phyloP scores from a whole-genome alignment of 1,140 invertebrate genomes.

The Hydropsyche tenuis region DNA sequence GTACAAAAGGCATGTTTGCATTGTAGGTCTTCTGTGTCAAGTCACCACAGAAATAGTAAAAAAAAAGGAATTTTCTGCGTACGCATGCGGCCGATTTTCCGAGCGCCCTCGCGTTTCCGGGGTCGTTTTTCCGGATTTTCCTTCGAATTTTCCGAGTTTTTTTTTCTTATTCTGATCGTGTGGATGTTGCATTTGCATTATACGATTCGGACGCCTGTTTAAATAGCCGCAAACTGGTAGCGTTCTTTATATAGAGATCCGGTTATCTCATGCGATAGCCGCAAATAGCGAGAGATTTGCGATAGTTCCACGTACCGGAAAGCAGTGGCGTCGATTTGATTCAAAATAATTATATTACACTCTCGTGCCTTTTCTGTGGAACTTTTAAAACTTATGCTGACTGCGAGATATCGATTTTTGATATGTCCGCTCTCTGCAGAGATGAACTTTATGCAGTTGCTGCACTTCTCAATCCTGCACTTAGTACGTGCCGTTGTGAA shows the following conservation, averaged over 20 bases:
- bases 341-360: background rate
- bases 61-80: no score
- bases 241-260: background rate
- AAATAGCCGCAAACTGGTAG: conserved; percentile 12
- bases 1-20: no score
- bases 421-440: conserved; percentile 41
- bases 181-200: background rate
- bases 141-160: background rate
- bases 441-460: background rate
- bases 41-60: no score
- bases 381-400: conserved; percentile 8
- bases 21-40: no score
- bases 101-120: no score
- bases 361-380: background rate
- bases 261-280: conserved; percentile 35
- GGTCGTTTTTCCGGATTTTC: no score
- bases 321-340: background rate
- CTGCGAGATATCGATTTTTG: conserved; percentile 48
- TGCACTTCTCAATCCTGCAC: conserved; percentile 16
- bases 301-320: conserved; percentile 10
- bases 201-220: background rate
- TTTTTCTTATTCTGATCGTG: background rate
- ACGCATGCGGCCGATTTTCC: no score
- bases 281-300: conserved; percentile 37
- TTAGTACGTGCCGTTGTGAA: background rate